Evolutionary conservation across 2,797 vertebrate genomes (phyloP), one percentile per base, ranked within the genome.

Genomic region (Alectoris magna): DNA sequence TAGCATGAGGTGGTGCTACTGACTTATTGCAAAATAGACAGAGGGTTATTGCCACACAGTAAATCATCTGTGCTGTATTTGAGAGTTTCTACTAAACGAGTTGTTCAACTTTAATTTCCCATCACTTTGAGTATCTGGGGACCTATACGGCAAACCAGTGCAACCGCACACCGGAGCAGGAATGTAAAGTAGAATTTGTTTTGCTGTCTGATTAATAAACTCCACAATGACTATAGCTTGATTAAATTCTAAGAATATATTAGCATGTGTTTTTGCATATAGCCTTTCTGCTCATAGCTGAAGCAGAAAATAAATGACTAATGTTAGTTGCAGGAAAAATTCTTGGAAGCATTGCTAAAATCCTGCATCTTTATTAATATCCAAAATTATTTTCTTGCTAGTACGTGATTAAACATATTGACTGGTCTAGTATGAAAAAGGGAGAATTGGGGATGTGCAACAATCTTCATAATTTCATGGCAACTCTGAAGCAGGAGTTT

Each of bases 401-500:
- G 84, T 51, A 55, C 38, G 36, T 68, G 66, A 95, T 94, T 91
- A 41, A 26, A 38, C 6, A 31, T 94, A 88, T 79, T 95, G 80
- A 69, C 64, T 86, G 59, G 80, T 89, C 77, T 95, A 21, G 59
- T 93, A 64, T 76, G 75, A 91, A 97, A 91, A 76, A 86, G 31
- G 10, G 10, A 73, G 77, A 53, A 91, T 11, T 87, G 72, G 34
- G 81, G 58, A 31, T 39, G 9, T 55, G 22, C 84, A 90, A 92
- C 82, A 84, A 76, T 96, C 84, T 76, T 87, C 46, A 41, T 88
- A 46, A 84, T 94, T 96, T 93, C 93, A 77, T 91, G 92, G 74
- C 92, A 92, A 89, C 64, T 87, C 91, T 79, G 84, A 96, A 90
- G 88, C 92, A 96, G 72, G 78, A 96, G 56, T 97, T 97, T 96